phyloP scores from a whole-genome alignment of 2,797 vertebrate species.

The Amblyopsis hoosieri region DNA sequence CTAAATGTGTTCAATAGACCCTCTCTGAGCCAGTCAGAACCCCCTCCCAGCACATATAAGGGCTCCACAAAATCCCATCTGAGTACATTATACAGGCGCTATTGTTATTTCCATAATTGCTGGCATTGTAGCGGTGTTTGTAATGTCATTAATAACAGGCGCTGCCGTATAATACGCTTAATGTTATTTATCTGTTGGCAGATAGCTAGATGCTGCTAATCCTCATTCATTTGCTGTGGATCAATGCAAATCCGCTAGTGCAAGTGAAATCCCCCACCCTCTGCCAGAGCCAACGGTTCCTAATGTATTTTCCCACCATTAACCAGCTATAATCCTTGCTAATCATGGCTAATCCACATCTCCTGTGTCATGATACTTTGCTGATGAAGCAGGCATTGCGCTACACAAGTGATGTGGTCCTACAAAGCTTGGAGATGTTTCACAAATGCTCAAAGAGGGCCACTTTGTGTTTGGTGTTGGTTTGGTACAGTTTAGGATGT shows the following conservation, averaged over 20 bases:
- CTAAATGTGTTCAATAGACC: no score
- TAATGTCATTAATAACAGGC: constrained; percentile 83
- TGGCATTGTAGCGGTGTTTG: constrained; percentile 76
- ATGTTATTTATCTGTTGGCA: constrained; percentile 87
- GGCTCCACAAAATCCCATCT: constrained; percentile 58
- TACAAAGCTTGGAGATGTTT: constrained; percentile 26
- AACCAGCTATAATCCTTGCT: constrained; percentile 86
- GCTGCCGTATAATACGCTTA: constrained; percentile 81
- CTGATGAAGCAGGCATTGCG: constrained; percentile 70
- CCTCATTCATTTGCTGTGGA: constrained; percentile 87
- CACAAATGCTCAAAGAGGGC: constrained; percentile 43
- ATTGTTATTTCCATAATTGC: constrained; percentile 81
- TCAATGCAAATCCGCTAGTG: constrained; percentile 85
- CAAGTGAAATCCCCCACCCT: constrained; percentile 71
- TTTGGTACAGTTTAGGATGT: neutral
- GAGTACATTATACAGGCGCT: constrained; percentile 72
- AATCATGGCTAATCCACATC: constrained; percentile 87
- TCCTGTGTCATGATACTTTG: constrained; percentile 79
- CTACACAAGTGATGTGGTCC: constrained; percentile 39
- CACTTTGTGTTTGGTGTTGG: constrained; percentile 2
- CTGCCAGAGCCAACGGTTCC: constrained; percentile 72
- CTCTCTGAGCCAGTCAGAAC: constrained; percentile 19
- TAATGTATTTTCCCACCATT: constrained; percentile 87
- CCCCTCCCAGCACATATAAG: constrained; percentile 39
- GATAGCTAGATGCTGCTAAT: constrained; percentile 84